Percentiles rank a stretch among this genome's conserved stretches.
Evolutionary conservation across 2,113 vertebrate genomes (phyloP).

Genomic region (Lonchura striata): DNA sequence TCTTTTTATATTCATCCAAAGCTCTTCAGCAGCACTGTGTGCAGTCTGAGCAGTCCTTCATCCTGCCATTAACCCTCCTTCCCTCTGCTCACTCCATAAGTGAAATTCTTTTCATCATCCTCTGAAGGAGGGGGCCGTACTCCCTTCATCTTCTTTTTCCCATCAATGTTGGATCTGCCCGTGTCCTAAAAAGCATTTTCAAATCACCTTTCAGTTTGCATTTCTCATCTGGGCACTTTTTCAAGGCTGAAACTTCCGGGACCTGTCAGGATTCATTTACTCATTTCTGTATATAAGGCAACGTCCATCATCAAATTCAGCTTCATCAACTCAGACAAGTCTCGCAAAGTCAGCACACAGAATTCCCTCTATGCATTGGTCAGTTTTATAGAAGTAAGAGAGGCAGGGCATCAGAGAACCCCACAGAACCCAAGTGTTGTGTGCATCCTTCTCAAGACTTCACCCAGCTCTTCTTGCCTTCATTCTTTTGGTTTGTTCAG

Average conservation of each 20-base stretch:
- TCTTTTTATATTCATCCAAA: background rate
- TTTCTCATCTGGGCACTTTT: conserved; percentile 6
- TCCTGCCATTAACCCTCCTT: background rate
- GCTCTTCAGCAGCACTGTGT: background rate
- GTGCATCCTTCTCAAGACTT: background rate
- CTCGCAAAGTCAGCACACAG: background rate
- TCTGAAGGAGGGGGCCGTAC: background rate
- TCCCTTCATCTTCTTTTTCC: background rate
- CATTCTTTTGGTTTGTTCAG: background rate
- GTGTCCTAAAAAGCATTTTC: conserved; percentile 32
- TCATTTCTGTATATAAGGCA: background rate
- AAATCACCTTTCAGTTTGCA: conserved; percentile 28
- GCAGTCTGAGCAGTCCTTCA: background rate
- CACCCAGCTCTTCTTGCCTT: background rate
- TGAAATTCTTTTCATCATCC: background rate
- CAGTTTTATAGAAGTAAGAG: background rate
- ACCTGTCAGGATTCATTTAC: background rate
- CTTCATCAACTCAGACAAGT: background rate
- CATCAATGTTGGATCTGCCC: background rate
- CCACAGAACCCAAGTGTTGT: background rate
- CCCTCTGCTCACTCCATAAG: background rate
- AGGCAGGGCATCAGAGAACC: background rate
- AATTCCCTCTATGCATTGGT: background rate
- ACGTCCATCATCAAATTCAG: background rate
- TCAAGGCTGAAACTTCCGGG: background rate